These are phyloP conservation scores for Apis mellifera DNA, from an alignment of 1,140 invertebrate species.

Conservation along the genomic window DNA sequence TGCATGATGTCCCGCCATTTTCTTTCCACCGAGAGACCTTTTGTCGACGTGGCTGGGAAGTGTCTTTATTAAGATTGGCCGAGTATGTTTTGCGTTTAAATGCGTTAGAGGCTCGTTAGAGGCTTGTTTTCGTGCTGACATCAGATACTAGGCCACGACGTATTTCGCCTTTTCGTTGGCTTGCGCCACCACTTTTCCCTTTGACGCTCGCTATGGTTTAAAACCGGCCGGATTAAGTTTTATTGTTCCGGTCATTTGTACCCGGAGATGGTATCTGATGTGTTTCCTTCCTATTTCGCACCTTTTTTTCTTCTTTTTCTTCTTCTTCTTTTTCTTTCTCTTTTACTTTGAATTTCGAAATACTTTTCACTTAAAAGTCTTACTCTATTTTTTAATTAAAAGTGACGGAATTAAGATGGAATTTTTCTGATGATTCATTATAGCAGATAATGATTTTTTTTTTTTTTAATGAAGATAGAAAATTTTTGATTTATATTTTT, in stretches of 20 bases:
- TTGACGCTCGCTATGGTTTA: no score
- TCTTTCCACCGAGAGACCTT: background rate
- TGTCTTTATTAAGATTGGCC: slow-evolving; percentile 12
- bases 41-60: background rate
- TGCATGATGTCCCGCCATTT: background rate
- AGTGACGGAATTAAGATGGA: no score
- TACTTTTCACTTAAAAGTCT: no score
- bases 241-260: slow-evolving; percentile 6
- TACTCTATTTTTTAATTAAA: no score
- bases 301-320: no score
- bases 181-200: background rate
- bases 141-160: background rate
- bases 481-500: no score
- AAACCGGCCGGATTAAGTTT: background rate
- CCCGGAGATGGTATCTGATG: background rate
- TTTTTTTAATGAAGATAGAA: no score
- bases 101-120: slow-evolving; percentile 17
- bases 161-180: no score
- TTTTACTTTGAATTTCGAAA: no score
- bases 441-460: no score
- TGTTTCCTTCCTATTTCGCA: background rate
- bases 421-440: no score
- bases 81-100: background rate
- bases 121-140: slow-evolving; percentile 10
- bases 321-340: no score